These are phyloP conservation scores for Lithophane leautieri DNA, from an alignment of 2,888 invertebrate genomes.

Conservation along the genomic window DNA sequence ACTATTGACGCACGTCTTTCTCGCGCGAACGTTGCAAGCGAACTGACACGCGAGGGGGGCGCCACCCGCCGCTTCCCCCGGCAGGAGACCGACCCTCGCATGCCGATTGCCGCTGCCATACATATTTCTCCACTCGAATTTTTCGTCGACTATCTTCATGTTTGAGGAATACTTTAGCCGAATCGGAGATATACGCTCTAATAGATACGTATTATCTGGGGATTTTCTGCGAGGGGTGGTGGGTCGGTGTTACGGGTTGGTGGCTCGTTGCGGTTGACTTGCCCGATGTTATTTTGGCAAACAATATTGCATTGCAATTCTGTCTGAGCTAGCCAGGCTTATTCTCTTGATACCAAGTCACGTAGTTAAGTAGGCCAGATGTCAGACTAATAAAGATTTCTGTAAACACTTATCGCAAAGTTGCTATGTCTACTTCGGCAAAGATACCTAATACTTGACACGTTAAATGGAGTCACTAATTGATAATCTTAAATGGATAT, in stretches of 20 bases:
- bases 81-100: slow-evolving; percentile 81
- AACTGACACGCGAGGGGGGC: slow-evolving; percentile 80
- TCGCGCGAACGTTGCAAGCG: slow-evolving; percentile 77
- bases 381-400: slow-evolving; percentile 59
- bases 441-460: slow-evolving; percentile 24
- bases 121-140: slow-evolving; percentile 90
- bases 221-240: slow-evolving; percentile 81
- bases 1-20: slow-evolving; percentile 73
- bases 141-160: slow-evolving; percentile 90
- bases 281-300: slow-evolving; percentile 77
- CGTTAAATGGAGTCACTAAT: slow-evolving; percentile 39
- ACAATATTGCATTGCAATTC: slow-evolving; percentile 78
- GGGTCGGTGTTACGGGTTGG: slow-evolving; percentile 78
- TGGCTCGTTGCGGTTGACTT: slow-evolving; percentile 74
- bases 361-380: slow-evolving; percentile 59
- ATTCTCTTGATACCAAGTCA: slow-evolving; percentile 59
- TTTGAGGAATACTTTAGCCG: slow-evolving; percentile 89
- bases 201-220: slow-evolving; percentile 89
- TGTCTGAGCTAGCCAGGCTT: slow-evolving; percentile 55
- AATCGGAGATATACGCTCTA: slow-evolving; percentile 89
- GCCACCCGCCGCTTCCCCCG: slow-evolving; percentile 75
- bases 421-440: slow-evolving; percentile 31
- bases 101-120: slow-evolving; percentile 85
- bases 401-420: slow-evolving; percentile 49
- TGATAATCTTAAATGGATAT: slow-evolving; percentile 30